Conservation (phyloP, 2,888 invertebrate species). For the Athripsodes cinereus region DNA sequence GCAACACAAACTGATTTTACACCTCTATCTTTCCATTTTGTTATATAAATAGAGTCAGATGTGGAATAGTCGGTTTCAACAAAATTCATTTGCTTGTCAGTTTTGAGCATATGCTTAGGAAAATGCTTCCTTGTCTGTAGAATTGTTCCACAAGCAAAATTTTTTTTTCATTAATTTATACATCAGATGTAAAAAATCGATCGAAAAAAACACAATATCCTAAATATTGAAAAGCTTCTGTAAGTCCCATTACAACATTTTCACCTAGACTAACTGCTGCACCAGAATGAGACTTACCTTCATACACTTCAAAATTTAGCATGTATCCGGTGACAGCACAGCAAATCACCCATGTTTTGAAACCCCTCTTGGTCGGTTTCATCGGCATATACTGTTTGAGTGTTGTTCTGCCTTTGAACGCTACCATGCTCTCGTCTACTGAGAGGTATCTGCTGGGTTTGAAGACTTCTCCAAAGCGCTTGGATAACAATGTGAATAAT, state of each 20-base stretch:
- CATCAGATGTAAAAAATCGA: conserved; percentile 3
- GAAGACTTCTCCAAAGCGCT: conserved; percentile 7
- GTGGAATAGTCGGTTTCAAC: not conserved
- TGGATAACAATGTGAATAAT: conserved; percentile 16
- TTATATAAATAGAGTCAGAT: conserved; percentile 2
- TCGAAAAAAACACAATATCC: not conserved
- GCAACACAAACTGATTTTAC: conserved; percentile 4
- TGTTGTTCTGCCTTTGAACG: conserved; percentile 27
- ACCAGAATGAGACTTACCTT: conserved; percentile 7
- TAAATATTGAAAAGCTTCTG: not conserved
- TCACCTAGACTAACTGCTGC: not conserved
- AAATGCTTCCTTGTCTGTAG: not conserved
- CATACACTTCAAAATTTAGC: conserved; percentile 23
- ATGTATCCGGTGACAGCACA: conserved; percentile 26
- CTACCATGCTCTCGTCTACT: conserved; percentile 28
- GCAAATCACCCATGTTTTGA: conserved; percentile 28
- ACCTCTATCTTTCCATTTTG: conserved; percentile 3
- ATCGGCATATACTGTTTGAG: conserved; percentile 29
- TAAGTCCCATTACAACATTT: not conserved
- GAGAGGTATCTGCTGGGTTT: conserved; percentile 21
- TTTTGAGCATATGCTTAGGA: too few species aligned
- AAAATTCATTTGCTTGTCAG: conserved; percentile 1
- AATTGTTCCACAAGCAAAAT: conserved; percentile 1
- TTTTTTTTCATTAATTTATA: not conserved
- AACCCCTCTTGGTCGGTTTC: conserved; percentile 28